Evolutionary conservation across 1,140 invertebrate species (phyloP).

Genomic region (Anoplophora glabripennis): DNA sequence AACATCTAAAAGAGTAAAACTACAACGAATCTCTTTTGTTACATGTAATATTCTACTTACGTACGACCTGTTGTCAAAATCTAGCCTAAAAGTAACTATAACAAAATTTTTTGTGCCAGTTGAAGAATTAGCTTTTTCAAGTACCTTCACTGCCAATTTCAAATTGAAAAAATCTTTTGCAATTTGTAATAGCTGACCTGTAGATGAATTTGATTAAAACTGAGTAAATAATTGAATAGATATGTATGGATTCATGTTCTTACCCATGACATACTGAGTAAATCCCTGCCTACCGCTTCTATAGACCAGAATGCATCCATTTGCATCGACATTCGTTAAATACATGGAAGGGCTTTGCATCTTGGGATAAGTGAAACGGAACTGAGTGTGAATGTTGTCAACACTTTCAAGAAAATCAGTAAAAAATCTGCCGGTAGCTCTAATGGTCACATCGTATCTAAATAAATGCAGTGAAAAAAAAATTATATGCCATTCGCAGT

Average conservation of each 20-base stretch:
- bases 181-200: slow-evolving; percentile 77
- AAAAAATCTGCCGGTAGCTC: slow-evolving; percentile 82
- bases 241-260: not conserved
- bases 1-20: slow-evolving; percentile 26
- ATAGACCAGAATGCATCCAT: slow-evolving; percentile 79
- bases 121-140: slow-evolving; percentile 63
- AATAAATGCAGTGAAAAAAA: slow-evolving; percentile 11
- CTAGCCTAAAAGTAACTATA: slow-evolving; percentile 66
- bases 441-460: slow-evolving; percentile 78
- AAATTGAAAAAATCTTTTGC: slow-evolving; percentile 75
- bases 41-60: slow-evolving; percentile 51
- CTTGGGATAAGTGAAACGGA: slow-evolving; percentile 83
- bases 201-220: slow-evolving; percentile 19
- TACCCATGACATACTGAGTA: slow-evolving; percentile 80
- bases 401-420: slow-evolving; percentile 86
- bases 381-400: slow-evolving; percentile 86
- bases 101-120: slow-evolving; percentile 57
- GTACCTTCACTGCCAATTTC: slow-evolving; percentile 65
- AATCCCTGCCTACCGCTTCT: slow-evolving; percentile 74
- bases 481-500: not conserved
- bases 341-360: slow-evolving; percentile 92
- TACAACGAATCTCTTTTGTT: not conserved
- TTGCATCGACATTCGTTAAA: slow-evolving; percentile 70
- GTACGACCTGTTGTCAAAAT: slow-evolving; percentile 79
- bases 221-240: too few relatives aligned